phyloP scores from a whole-genome alignment of 2,113 vertebrate genomes.

The Malaclemys terrapin region DNA sequence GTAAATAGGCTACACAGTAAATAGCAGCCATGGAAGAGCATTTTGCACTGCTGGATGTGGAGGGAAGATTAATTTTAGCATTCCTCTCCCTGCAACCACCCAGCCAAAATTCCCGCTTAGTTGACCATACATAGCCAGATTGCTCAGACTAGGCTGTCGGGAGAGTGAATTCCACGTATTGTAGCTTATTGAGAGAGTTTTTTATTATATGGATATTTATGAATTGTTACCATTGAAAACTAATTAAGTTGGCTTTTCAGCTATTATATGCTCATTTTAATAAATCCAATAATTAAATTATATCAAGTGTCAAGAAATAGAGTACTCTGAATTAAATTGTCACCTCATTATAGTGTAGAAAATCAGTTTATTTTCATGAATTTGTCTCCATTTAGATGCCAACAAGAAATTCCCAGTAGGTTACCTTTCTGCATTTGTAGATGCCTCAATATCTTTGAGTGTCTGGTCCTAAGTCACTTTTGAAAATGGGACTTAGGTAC shows the following conservation, averaged over 20 bases:
- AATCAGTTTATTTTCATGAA: constrained; percentile 15
- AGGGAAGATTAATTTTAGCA: not conserved
- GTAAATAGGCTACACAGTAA: not conserved
- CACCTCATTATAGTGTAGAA: not conserved
- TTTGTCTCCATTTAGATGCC: constrained; percentile 1
- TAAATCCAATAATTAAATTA: constrained; percentile 24
- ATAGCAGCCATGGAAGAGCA: not conserved
- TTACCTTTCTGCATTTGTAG: not conserved
- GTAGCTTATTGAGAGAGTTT: not conserved
- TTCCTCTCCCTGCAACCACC: not conserved
- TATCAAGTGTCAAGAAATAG: not conserved
- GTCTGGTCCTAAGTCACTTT: not conserved
- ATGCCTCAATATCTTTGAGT: not conserved
- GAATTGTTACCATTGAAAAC: constrained; percentile 18
- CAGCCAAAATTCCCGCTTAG: not conserved
- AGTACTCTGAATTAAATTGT: constrained; percentile 10
- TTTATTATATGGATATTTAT: not conserved
- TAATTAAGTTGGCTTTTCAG: not conserved
- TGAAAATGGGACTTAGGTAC: too few species aligned
- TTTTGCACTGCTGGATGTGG: not conserved
- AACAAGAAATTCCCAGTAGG: not conserved
- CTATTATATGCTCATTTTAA: not conserved
- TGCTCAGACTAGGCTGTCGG: not conserved
- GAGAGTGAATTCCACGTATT: not conserved
- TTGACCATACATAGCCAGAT: not conserved